Evolutionary conservation across 2,113 vertebrate genomes (phyloP), one percentile per base, ranked within the genome.

Genomic region (Gallinago paraguaiae): DNA sequence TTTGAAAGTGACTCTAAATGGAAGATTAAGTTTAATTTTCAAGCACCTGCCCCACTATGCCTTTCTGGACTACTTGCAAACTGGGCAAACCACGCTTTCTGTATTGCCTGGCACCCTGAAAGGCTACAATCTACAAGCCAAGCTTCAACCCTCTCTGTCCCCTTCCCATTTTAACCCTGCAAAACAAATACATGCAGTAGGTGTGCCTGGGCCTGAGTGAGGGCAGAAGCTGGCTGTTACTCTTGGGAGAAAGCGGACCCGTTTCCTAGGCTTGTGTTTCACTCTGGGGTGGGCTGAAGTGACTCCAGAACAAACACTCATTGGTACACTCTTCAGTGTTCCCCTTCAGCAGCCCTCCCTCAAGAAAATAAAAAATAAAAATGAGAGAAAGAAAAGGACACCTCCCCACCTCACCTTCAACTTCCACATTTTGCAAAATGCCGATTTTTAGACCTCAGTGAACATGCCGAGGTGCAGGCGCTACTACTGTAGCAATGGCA

Each of bases 391-490:
- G n/a, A 50, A 25, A 18, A 31, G 17, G 57, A 43, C 7, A 35
- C 17, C 8, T 1, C 8, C 9, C 27, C 30, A 56, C 35, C 81
- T 37, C 60, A 45, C 18, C 30, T 85, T 50, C 54, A 76, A 20
- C 27, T 61, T n/a, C 46, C 48, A 25, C 28, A 51, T 46, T 81
- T 70, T 81, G 43, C 27, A 78, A 39, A 93, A 56, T 9, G 12
- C 43, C 22, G 28, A 17, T 64, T 88, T 92, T 83, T 54, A 92
- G 46, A 64, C 17, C 68, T 53, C 59, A 20, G 6, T 0, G 0
- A 19, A 28, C 28, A 64, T 0, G 2, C 28, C 0, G 1, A 69
- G 45, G 30, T 39, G 24, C 60, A 68, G 17, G 18, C 5, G 2
- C 64, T 24, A 35, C 85, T 60, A 6, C 51, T 56, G 61, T 5